Base-by-base conservation (phyloP, 1,140 invertebrate species). In the Drosophila kohkoa region DNA sequence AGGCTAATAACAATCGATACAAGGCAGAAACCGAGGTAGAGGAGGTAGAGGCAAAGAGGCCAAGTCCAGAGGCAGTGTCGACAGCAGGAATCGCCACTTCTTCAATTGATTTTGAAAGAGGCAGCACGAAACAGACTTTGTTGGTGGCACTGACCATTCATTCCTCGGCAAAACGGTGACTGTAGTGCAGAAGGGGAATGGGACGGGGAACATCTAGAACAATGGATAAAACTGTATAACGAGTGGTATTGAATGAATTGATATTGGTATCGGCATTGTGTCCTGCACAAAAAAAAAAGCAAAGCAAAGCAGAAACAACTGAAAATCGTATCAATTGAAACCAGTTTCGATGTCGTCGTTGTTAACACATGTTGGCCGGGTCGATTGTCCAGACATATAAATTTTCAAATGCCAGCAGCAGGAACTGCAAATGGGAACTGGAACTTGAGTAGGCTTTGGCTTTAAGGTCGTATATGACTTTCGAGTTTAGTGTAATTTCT, bases 61-160 rank as follows among this genome's bases (percentile, higher is more conserved):
- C 5, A 55, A 13, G 30, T 5, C 11, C 20, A 51, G 49, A 52
- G 49, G 28, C 15, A 41, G 75, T 89, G 85, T 85, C 85, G 85
- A 89, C 81, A 89, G 81, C 85, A 85, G 85, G 85, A 89, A 89
- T 89, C 75, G 81, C 78, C 86, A 89, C 81, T 85, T 85, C 77
- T 89, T 74, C 85, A 88, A 89, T 90, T 85, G 85, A 88, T 81
- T 78, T 88, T 81, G 28, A 55, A 20, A 67, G 57, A 72, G 68
- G 28, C 46, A 32, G 28, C 51, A 60, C 49, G 62, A 75, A 83
- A 74, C 55, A 7, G 75, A 72, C 85, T 79, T 74, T 90, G 85
- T 71, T 88, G 81, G 85, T 89, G 85, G 85, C 74, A 57, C 54
- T 57, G 54, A 41, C 54, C 54, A 57, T 38, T 41, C 54, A 41